Evolutionary conservation across 2,888 invertebrate species (phyloP).

Genomic region (Xanthorhoe spadicearia): DNA sequence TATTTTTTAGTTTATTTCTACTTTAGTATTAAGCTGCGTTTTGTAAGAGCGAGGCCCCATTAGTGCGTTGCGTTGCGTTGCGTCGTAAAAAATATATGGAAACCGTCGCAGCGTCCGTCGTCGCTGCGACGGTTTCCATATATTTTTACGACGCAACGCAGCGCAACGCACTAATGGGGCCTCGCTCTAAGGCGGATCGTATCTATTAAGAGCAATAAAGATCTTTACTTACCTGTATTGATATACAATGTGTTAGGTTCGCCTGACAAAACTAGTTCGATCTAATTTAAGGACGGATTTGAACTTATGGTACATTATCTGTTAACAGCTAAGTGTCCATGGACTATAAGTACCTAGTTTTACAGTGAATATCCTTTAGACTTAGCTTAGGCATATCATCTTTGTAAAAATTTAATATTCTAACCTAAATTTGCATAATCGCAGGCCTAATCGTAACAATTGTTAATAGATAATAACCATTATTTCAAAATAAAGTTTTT

Average conservation of each 20-base stretch:
- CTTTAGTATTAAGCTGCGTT: slow-evolving; percentile 57
- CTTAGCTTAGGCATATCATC: slow-evolving; percentile 78
- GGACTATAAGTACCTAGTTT: slow-evolving; percentile 42
- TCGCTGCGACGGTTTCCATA: no score
- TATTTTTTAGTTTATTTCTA: slow-evolving; percentile 77
- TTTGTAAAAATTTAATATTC: slow-evolving; percentile 74
- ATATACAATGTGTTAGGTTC: slow-evolving; percentile 13
- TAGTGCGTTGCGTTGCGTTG: no score
- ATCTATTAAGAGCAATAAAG: slow-evolving; percentile 12
- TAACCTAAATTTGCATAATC: slow-evolving; percentile 72
- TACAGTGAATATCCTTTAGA: slow-evolving; percentile 54
- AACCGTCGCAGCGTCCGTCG: no score
- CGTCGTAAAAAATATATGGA: no score
- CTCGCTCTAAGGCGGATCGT: slow-evolving; percentile 19
- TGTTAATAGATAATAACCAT: slow-evolving; percentile 85
- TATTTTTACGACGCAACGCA: no score
- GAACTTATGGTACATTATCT: slow-evolving; percentile 82
- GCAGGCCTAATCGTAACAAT: slow-evolving; percentile 80
- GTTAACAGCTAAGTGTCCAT: slow-evolving; percentile 67
- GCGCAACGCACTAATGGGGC: no score
- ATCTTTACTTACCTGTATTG: slow-evolving; percentile 10
- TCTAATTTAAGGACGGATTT: slow-evolving; percentile 64
- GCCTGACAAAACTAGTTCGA: slow-evolving; percentile 43
- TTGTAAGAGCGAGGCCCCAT: no score
- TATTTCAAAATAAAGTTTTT: slow-evolving; percentile 83